Base-by-base conservation (phyloP, 23 tunicate genomes). In the Trididemnum miniatum region DNA sequence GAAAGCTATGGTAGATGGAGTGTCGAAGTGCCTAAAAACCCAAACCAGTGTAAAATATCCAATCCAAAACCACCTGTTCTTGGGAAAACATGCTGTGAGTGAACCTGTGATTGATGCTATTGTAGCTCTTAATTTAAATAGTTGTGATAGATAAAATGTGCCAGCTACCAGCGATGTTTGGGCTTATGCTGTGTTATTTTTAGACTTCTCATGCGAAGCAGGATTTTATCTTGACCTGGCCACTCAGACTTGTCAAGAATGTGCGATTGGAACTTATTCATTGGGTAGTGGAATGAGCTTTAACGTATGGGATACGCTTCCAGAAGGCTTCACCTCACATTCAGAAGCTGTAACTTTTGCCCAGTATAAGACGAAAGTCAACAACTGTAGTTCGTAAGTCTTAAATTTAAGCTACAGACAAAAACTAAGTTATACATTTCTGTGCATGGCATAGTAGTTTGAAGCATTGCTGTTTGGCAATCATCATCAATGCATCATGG, bases 251-350 rank as follows among this genome's bases (percentile, higher is more conserved):
- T 92, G 97, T 40, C 60, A 78, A 25, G 24, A n/a, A 2, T 93
- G 98, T 52, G 94, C 94, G 0, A 65, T 85, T 52, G 98, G 98
- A 0, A 88, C 93, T 29, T 93, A 80, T 65, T 93, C 98, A 9
- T 67, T 93, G 0, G 98, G 98, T 23, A 84, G 89, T 69, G 98
- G 93, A 29, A 75, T 88, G 31, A 64, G 93, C 2, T 93, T 83
- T 80, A 86, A 93, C 69, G 28, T 27, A 15, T 93, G 98, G 98
- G 78, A 88, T 75, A 34, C 32, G n/a, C 85, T 93, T n/a, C 89
- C 93, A 32, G 88, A 78, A 22, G 89, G 88, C 59, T 92, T 92
- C 49, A 44, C 78, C 24, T 29, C 67, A 3, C 57, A 73, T 62
- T 71, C 92, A 18, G 85, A 82, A 62, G 57, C 97, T 23, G 77